Evolutionary conservation across 2,113 vertebrate species (phyloP).

Genomic region (Okapia johnstoni): DNA sequence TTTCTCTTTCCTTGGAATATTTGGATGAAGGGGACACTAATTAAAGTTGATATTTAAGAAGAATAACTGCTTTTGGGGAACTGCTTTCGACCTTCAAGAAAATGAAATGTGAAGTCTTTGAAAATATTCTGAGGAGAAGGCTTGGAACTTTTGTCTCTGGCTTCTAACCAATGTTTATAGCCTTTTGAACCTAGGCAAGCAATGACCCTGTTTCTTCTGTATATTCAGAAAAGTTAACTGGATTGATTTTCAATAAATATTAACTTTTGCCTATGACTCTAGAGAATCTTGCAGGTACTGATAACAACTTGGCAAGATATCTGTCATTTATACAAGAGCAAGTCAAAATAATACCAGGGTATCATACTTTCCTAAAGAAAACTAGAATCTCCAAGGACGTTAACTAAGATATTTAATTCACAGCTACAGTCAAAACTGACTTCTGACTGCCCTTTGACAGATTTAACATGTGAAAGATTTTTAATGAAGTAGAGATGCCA

Average conservation of each 20-base stretch:
- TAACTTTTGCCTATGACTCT: neutral
- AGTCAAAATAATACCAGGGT: neutral
- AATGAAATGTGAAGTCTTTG: slow-evolving; percentile 37
- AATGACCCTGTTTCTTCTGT: neutral
- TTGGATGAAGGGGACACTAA: slow-evolving; percentile 27
- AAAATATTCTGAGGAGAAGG: slow-evolving; percentile 36
- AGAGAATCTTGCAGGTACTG: neutral
- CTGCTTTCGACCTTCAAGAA: neutral
- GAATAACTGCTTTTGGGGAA: slow-evolving; percentile 25
- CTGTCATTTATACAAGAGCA: slow-evolving; percentile 16
- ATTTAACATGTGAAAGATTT: neutral
- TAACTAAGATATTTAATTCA: neutral
- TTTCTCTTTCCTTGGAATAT: slow-evolving; percentile 33
- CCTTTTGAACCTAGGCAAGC: neutral
- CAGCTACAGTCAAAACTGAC: neutral
- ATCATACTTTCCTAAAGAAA: neutral
- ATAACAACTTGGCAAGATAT: slow-evolving; percentile 20
- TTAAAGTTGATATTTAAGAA: slow-evolving; percentile 34
- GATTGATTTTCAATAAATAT: slow-evolving; percentile 48
- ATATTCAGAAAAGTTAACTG: slow-evolving; percentile 16
- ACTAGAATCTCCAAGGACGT: neutral
- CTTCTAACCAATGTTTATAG: slow-evolving; percentile 45
- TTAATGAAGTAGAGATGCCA: neutral
- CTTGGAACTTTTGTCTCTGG: slow-evolving; percentile 17
- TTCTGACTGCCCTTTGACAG: neutral